phyloP scores from a whole-genome alignment of 2,888 invertebrate genomes.

The Zele albiditarsus region DNA sequence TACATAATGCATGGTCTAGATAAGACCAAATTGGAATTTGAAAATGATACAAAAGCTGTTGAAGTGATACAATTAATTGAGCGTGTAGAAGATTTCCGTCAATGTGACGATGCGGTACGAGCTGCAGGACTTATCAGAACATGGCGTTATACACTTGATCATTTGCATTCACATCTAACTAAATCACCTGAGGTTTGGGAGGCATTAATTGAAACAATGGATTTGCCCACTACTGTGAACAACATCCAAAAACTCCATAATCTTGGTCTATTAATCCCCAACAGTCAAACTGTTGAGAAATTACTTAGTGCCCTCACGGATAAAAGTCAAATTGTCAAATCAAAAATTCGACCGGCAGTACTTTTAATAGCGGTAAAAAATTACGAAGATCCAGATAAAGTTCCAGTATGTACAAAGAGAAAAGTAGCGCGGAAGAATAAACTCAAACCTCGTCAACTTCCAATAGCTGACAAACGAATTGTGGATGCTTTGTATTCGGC shows the following conservation, averaged over 20 bases:
- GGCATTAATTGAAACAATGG: constrained; percentile 76
- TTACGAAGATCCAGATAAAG: constrained; percentile 75
- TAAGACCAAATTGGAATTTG: constrained; percentile 72
- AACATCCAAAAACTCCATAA: constrained; percentile 79
- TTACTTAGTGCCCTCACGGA: constrained; percentile 75
- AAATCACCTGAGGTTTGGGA: constrained; percentile 79
- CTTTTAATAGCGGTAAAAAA: constrained; percentile 77
- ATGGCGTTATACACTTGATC: constrained; percentile 78
- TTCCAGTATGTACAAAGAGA: constrained; percentile 53
- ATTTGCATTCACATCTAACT: constrained; percentile 80
- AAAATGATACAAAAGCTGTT: constrained; percentile 70
- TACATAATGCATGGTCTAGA: constrained; percentile 76
- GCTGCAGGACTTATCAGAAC: constrained; percentile 75
- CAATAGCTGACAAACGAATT: constrained; percentile 66
- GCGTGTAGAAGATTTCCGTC: constrained; percentile 64
- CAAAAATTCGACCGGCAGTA: constrained; percentile 75
- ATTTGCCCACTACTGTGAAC: constrained; percentile 74
- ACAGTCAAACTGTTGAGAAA: constrained; percentile 74
- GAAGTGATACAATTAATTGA: constrained; percentile 65
- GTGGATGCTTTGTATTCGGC: constrained; percentile 71
- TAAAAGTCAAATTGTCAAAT: constrained; percentile 71
- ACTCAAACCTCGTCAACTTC: constrained; percentile 49
- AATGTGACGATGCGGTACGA: constrained; percentile 72
- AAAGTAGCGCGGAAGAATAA: constrained; percentile 57
- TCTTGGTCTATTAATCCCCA: constrained; percentile 76